phyloP scores from a whole-genome alignment of 2,888 invertebrate species.

The Ectemnius lituratus region DNA sequence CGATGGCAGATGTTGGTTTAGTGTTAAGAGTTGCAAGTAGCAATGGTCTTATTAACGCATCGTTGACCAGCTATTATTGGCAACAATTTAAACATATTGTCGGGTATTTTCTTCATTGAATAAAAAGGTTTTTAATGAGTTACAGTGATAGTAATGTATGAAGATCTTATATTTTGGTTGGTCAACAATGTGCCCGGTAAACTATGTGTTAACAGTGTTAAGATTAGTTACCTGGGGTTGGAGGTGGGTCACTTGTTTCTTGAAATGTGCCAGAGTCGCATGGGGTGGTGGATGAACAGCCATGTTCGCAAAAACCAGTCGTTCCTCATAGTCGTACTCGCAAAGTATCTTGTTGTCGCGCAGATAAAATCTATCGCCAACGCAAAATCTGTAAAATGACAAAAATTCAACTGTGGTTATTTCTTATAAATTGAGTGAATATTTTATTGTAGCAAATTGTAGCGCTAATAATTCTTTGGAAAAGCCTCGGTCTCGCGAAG shows the following conservation, averaged over 20 bases:
- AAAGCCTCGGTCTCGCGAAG: slow-evolving; percentile 10
- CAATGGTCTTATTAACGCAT: too few species aligned
- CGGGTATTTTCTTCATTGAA: too few species aligned
- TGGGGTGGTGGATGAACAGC: slow-evolving; percentile 85
- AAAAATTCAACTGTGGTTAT: not conserved
- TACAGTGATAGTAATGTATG: too few species aligned
- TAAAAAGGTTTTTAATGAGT: too few species aligned
- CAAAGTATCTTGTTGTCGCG: slow-evolving; percentile 96
- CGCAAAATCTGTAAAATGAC: slow-evolving; percentile 88
- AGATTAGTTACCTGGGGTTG: slow-evolving; percentile 75
- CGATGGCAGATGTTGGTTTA: too few species aligned
- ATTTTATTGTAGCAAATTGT: slow-evolving; percentile 2
- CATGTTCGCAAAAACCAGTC: slow-evolving; percentile 93
- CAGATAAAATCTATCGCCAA: slow-evolving; percentile 94
- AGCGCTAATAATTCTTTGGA: not conserved
- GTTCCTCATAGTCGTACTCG: slow-evolving; percentile 95
- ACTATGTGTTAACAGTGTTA: not conserved
- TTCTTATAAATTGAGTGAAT: not conserved
- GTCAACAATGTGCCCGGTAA: not conserved
- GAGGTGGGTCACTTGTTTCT: slow-evolving; percentile 88
- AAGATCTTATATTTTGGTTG: not conserved
- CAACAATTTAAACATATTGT: too few species aligned
- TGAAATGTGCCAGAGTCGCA: slow-evolving; percentile 90
- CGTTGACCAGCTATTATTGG: too few species aligned
- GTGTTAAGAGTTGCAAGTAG: too few species aligned